Evolutionary conservation across 2,888 invertebrate species (phyloP).

Genomic region (Yponomeuta plumbellus): DNA sequence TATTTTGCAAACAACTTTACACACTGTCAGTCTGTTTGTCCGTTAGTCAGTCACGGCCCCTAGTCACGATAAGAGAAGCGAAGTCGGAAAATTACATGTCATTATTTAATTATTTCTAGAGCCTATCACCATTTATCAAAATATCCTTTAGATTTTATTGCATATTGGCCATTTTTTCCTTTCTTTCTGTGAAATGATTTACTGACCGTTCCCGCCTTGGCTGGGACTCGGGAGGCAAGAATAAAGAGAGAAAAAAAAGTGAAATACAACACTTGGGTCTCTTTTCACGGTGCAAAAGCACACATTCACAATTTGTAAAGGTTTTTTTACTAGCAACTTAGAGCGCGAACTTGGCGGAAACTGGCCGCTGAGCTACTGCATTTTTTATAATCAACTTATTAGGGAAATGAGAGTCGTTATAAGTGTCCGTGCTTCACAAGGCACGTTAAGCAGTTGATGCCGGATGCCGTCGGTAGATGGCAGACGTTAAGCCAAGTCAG

Average conservation of each 20-base stretch:
- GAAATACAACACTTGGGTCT: conserved; percentile 21
- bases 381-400: too few species aligned
- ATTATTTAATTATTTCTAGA: conserved; percentile 1
- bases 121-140: conserved; percentile 6
- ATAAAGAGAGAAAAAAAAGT: conserved; percentile 15
- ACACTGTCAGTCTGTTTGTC: neutral
- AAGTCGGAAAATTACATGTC: neutral
- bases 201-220: conserved; percentile 6
- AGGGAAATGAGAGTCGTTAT: too few species aligned
- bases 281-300: conserved; percentile 33
- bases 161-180: conserved; percentile 8
- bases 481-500: too few species aligned
- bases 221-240: conserved; percentile 8
- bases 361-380: too few species aligned
- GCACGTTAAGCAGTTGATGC: too few species aligned
- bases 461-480: too few species aligned
- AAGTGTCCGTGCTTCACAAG: too few species aligned
- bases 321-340: conserved; percentile 14
- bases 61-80: neutral
- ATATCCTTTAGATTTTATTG: conserved; percentile 2
- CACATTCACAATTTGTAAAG: conserved; percentile 33
- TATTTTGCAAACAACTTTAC: too few species aligned
- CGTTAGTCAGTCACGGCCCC: neutral
- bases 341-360: neutral
- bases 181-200: conserved; percentile 11